A percentile compares a stretch with the other conserved stretches of the same genome.
phyloP scores from a whole-genome alignment of 1,140 invertebrate species.

The Aphidius gifuensis region DNA sequence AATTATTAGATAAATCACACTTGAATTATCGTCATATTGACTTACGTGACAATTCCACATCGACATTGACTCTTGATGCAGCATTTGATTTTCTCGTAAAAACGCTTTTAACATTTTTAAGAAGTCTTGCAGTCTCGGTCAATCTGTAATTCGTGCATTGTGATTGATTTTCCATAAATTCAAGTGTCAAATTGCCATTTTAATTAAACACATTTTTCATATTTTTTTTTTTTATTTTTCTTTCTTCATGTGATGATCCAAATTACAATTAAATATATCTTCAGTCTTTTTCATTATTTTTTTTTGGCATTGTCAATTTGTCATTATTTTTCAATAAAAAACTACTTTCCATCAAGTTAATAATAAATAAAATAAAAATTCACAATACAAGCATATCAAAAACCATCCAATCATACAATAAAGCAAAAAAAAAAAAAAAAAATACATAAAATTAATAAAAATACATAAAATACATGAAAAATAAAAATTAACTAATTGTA shows the following conservation, averaged over 20 bases:
- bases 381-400: too few species aligned
- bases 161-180: slow-evolving; percentile 24
- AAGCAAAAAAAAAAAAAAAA: too few species aligned
- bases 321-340: too few species aligned
- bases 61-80: slow-evolving; percentile 70
- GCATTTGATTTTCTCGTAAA: slow-evolving; percentile 77
- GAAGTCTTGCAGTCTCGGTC: slow-evolving; percentile 90
- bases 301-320: too few species aligned
- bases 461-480: too few species aligned
- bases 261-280: background rate
- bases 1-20: too few species aligned
- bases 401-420: too few species aligned
- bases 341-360: too few species aligned
- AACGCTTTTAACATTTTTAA: slow-evolving; percentile 88
- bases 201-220: background rate
- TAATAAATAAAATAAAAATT: too few species aligned
- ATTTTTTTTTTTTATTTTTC: background rate
- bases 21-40: slow-evolving; percentile 37
- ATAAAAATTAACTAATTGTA: too few species aligned
- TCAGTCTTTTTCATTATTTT: too few species aligned
- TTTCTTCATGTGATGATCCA: slow-evolving; percentile 7
- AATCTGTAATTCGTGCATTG: slow-evolving; percentile 68
- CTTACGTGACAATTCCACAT: slow-evolving; percentile 90
- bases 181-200: slow-evolving; percentile 3
- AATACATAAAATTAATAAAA: too few species aligned